A percentile compares a stretch with the other conserved stretches of the same genome.
These are phyloP conservation scores for Lonchura striata DNA, from an alignment of 2,113 vertebrate genomes.

Conservation along the genomic window DNA sequence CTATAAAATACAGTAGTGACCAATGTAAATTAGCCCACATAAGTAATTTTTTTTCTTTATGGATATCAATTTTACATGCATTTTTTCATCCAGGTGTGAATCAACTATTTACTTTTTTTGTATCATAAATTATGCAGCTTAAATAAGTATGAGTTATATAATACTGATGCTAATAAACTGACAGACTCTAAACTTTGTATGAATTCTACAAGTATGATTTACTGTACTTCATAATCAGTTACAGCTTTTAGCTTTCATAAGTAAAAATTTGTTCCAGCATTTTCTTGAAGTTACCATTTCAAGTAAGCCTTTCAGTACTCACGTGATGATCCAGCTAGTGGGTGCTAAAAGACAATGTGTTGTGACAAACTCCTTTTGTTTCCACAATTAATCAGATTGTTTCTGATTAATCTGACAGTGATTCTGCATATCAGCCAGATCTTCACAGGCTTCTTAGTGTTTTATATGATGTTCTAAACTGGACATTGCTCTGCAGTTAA, in stretches of 20 bases:
- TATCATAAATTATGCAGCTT: background rate
- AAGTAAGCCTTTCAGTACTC: background rate
- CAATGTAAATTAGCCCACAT: background rate
- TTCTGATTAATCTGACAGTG: background rate
- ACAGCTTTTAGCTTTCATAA: conserved; percentile 1
- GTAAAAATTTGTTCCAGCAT: background rate
- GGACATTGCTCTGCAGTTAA: background rate
- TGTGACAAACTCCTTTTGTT: background rate
- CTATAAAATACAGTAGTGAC: background rate
- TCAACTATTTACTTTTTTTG: background rate
- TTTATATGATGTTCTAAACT: background rate
- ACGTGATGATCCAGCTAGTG: background rate
- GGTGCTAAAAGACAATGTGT: background rate
- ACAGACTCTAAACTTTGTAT: conserved; percentile 6
- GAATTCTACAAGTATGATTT: conserved; percentile 17
- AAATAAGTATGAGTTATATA: background rate
- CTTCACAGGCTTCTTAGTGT: background rate
- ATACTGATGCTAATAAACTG: background rate
- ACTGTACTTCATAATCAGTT: background rate
- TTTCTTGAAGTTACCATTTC: background rate
- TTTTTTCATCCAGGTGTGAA: background rate
- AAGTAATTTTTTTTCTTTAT: background rate
- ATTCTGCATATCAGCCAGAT: background rate
- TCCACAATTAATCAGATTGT: background rate
- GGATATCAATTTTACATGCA: background rate